phyloP scores from a whole-genome alignment of 2,797 vertebrate species.

The Calcarius lapponicus region DNA sequence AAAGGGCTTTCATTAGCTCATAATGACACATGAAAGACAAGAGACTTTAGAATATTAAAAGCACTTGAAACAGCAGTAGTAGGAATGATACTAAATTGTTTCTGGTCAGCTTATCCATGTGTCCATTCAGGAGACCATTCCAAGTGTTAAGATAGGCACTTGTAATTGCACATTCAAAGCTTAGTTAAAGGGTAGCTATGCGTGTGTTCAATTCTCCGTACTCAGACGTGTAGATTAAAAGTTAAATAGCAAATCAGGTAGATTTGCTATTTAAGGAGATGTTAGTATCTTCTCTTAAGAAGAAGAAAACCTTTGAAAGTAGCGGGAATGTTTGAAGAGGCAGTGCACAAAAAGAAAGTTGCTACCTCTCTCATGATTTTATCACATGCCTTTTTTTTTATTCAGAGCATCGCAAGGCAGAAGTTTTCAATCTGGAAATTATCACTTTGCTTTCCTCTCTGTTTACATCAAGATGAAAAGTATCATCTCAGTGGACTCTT shows the following conservation, averaged over 20 bases:
- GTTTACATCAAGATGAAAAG: slow-evolving; percentile 69
- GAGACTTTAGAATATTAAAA: background rate
- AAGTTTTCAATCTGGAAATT: slow-evolving; percentile 71
- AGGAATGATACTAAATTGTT: background rate
- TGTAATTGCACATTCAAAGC: background rate
- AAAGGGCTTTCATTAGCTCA: background rate
- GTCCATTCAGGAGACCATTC: background rate
- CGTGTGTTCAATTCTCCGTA: background rate
- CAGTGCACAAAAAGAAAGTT: background rate
- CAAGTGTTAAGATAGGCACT: background rate
- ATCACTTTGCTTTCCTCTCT: slow-evolving; percentile 72
- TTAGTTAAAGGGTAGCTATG: background rate
- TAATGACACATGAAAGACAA: background rate
- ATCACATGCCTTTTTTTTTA: background rate
- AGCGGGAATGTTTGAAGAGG: background rate
- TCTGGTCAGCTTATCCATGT: background rate
- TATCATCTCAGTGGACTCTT: slow-evolving; percentile 61
- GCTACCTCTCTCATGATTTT: background rate
- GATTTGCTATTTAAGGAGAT: no score
- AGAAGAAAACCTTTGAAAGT: background rate
- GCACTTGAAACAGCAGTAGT: background rate
- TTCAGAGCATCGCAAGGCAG: slow-evolving; percentile 71
- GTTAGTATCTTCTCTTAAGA: background rate
- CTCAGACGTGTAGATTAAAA: background rate
- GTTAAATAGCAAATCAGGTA: background rate